phyloP scores from a whole-genome alignment of 1,140 invertebrate species.

The Ostrea denselamellosa region DNA sequence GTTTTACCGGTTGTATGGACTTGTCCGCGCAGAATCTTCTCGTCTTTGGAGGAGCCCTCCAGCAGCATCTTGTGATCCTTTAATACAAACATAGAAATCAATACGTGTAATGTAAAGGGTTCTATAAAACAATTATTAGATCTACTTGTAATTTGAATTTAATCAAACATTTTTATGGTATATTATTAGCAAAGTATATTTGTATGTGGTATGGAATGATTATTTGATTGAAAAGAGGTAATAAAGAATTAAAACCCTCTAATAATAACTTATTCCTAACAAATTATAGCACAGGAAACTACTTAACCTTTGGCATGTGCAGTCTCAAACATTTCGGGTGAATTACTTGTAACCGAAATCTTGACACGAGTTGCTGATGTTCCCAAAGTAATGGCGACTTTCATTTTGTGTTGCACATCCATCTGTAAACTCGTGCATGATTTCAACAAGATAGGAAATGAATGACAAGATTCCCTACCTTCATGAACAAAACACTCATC shows the following conservation, averaged over 20 bases:
- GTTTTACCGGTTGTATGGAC: constrained; percentile 19
- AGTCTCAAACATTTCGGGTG: constrained; percentile 49
- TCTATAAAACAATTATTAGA: too few relatives aligned
- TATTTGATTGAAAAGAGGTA: too few relatives aligned
- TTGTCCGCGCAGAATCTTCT: constrained; percentile 33
- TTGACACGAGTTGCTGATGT: background rate
- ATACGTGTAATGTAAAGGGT: too few relatives aligned
- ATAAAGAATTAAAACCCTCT: too few relatives aligned
- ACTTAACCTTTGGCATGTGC: constrained; percentile 44
- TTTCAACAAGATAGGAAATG: background rate
- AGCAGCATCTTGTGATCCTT: constrained; percentile 47
- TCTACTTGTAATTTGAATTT: too few relatives aligned
- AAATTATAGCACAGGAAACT: too few relatives aligned
- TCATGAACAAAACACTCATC: constrained; percentile 39
- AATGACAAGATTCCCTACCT: background rate
- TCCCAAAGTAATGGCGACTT: constrained; percentile 51
- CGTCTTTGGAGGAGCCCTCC: constrained; percentile 44
- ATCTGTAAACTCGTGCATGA: constrained; percentile 54
- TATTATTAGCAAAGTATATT: too few relatives aligned
- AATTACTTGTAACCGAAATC: background rate
- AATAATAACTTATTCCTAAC: too few relatives aligned
- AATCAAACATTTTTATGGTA: too few relatives aligned
- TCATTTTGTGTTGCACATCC: constrained; percentile 49
- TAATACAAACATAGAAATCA: background rate
- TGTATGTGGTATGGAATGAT: too few relatives aligned